These are phyloP conservation scores for Propithecus perrieri DNA, from an alignment of 2,797 vertebrate species.

Conservation along the genomic window DNA sequence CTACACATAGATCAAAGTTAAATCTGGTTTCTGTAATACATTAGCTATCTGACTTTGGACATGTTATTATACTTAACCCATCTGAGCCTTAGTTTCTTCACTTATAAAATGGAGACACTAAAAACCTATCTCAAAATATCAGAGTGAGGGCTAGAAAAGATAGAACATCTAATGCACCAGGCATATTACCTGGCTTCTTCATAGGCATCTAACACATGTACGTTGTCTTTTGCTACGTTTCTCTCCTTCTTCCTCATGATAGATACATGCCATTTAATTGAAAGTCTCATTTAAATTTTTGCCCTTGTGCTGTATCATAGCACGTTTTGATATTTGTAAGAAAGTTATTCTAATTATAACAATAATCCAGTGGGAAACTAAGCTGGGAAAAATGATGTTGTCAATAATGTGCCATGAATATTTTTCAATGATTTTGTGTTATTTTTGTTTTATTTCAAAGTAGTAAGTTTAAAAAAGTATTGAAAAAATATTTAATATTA, in stretches of 20 bases:
- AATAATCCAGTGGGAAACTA: slow-evolving; percentile 8
- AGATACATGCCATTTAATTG: not conserved
- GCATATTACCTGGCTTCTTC: not conserved
- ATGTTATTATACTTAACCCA: not conserved
- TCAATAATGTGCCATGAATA: slow-evolving; percentile 6
- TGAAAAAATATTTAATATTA: slow-evolving; percentile 24
- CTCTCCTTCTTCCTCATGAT: not conserved
- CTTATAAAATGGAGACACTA: not conserved
- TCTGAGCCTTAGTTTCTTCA: slow-evolving; percentile 15
- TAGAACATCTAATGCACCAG: not conserved
- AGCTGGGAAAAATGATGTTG: slow-evolving; percentile 17
- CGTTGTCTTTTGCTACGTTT: not conserved
- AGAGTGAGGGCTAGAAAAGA: not conserved
- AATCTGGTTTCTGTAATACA: not conserved
- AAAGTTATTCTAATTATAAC: not conserved
- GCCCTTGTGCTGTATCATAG: not conserved
- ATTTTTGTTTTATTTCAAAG: slow-evolving; percentile 24
- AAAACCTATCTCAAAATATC: not conserved
- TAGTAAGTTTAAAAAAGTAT: not conserved
- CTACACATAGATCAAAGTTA: slow-evolving; percentile 14
- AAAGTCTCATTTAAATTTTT: slow-evolving; percentile 28
- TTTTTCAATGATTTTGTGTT: slow-evolving; percentile 29
- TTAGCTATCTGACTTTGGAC: not conserved
- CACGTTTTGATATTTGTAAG: slow-evolving; percentile 24
- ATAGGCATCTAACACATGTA: not conserved